Conservation (phyloP, 2,113 vertebrate species). For the Apeltes quadracus region DNA sequence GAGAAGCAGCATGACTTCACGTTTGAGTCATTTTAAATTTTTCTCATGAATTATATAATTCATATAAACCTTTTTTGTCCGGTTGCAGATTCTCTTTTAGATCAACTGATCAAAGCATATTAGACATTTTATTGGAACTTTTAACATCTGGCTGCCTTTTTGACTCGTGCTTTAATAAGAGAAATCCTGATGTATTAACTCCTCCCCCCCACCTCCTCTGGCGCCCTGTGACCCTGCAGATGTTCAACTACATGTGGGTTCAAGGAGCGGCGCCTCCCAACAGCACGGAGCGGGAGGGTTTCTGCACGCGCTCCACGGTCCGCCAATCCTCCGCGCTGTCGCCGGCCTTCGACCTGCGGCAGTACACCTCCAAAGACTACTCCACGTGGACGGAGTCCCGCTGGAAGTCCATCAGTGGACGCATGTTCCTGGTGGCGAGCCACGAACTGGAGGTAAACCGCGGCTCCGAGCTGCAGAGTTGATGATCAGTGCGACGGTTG, state of each 20-base stretch:
- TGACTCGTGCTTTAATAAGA: background rate
- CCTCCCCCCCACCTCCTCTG: background rate
- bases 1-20: background rate
- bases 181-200: background rate
- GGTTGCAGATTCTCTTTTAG: background rate
- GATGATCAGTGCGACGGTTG: background rate
- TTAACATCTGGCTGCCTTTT: background rate
- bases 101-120: background rate
- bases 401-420: conserved; percentile 89
- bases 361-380: conserved; percentile 87
- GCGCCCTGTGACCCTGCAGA: too few species aligned
- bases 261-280: conserved; percentile 83
- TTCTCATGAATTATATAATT: too few species aligned
- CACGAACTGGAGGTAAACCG: conserved; percentile 88
- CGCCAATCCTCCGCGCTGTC: conserved; percentile 82
- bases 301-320: conserved; percentile 83
- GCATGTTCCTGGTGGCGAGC: conserved; percentile 93
- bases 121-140: background rate
- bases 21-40: background rate
- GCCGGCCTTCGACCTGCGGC: conserved; percentile 88
- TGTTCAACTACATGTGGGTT: conserved; percentile 86
- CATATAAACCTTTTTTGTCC: too few species aligned
- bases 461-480: too few species aligned
- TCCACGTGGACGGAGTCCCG: conserved; percentile 97
- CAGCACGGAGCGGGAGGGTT: conserved; percentile 65